These are phyloP conservation scores for Hyles euphorbiae DNA, from an alignment of 1,140 invertebrate species.

Conservation along the genomic window DNA sequence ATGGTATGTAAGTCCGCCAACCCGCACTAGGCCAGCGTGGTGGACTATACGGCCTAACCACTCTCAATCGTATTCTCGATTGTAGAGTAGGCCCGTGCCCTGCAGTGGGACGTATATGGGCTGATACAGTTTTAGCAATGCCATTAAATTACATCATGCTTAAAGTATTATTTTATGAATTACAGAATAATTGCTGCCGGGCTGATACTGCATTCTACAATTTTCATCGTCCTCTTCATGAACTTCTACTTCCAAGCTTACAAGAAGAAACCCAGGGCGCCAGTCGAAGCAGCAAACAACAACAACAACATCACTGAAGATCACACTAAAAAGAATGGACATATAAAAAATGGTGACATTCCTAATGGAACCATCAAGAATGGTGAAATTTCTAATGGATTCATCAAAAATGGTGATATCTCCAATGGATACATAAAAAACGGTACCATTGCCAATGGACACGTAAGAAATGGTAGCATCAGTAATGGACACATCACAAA, in stretches of 20 bases:
- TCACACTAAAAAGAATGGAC: conserved; percentile 14
- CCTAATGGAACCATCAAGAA: conserved; percentile 2
- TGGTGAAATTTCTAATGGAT: conserved; percentile 20
- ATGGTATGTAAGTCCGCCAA: no score
- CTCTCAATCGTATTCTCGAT: no score
- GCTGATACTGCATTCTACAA: conserved; percentile 89
- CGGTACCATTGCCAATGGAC: conserved; percentile 3
- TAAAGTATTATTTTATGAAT: conserved; percentile 11
- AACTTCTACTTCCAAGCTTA: conserved; percentile 95
- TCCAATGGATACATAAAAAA: conserved; percentile 31
- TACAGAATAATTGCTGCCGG: conserved; percentile 81
- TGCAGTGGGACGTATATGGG: no score
- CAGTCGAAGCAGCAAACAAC: conserved; percentile 30
- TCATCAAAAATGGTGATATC: conserved; percentile 15
- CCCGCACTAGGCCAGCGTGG: no score
- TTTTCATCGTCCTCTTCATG: conserved; percentile 93
- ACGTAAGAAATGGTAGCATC: conserved; percentile 2
- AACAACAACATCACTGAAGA: conserved; percentile 36
- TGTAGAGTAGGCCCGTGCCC: no score
- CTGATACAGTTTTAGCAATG: no score
- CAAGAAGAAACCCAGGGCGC: conserved; percentile 57
- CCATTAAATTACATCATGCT: no score
- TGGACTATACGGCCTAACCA: no score
- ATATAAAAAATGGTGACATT: conserved; percentile 15
- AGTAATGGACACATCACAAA: conserved; percentile 17